Conservation (phyloP, 2,888 invertebrate genomes). For the Chrysopilus asiliformis region DNA sequence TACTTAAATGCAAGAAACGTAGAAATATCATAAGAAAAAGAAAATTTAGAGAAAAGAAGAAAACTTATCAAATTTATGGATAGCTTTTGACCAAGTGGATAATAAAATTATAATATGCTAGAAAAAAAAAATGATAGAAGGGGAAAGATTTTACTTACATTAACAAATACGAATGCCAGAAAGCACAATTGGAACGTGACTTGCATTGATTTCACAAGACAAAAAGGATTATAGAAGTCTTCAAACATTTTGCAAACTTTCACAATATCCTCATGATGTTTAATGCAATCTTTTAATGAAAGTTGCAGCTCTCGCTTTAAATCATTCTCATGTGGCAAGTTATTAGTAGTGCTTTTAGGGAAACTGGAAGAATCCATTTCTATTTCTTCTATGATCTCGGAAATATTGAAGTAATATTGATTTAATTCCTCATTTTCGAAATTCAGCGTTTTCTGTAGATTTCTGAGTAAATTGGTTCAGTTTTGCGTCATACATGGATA, state of each 20-base stretch:
- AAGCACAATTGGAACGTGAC: conserved; percentile 19
- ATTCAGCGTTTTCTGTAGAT: too few relatives aligned
- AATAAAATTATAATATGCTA: too few relatives aligned
- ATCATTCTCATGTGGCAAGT: neutral
- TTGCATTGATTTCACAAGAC: conserved; percentile 19
- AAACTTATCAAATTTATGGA: too few relatives aligned
- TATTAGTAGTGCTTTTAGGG: neutral
- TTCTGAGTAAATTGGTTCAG: too few relatives aligned
- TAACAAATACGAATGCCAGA: conserved; percentile 17
- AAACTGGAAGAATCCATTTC: too few relatives aligned
- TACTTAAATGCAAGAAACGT: too few relatives aligned
- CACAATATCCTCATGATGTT: conserved; percentile 20
- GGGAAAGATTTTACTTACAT: conserved; percentile 18
- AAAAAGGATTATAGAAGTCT: conserved; percentile 18
- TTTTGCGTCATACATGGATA: too few relatives aligned
- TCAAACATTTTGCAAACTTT: conserved; percentile 18
- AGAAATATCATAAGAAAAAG: too few relatives aligned
- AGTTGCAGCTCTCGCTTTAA: neutral
- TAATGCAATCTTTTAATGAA: conserved; percentile 17
- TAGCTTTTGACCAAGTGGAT: too few relatives aligned
- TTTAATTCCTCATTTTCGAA: conserved; percentile 8
- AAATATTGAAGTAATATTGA: conserved; percentile 8
- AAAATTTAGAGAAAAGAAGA: too few relatives aligned
- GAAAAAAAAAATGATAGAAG: too few relatives aligned
- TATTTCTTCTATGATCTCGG: conserved; percentile 4